Evolutionary conservation across 1,140 invertebrate genomes (phyloP).

Genomic region (Leptinotarsa texana): DNA sequence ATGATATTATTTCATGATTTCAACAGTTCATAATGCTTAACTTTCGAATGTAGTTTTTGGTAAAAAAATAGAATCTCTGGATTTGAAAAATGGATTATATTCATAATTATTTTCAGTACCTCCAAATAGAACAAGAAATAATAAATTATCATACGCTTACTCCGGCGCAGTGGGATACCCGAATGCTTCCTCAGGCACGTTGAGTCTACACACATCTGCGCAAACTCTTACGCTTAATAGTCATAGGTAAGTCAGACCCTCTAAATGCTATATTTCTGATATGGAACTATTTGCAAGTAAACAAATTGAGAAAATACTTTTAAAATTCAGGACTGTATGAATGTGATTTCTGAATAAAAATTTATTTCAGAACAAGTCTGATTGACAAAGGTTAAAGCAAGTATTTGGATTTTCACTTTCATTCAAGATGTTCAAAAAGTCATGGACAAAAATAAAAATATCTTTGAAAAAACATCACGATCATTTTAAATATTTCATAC

Average conservation of each 20-base stretch:
- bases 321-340: not conserved
- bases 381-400: not conserved
- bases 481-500: too few species aligned
- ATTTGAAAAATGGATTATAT: not conserved
- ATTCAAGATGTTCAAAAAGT: not conserved
- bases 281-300: not conserved
- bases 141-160: conserved; percentile 49
- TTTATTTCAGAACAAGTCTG: too few species aligned
- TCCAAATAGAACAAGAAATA: conserved; percentile 39
- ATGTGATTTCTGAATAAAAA: too few species aligned
- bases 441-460: not conserved
- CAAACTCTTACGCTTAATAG: conserved; percentile 54
- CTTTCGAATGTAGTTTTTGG: too few species aligned
- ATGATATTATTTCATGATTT: too few species aligned
- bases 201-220: conserved; percentile 49
- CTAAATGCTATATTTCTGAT: not conserved
- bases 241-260: conserved; percentile 49
- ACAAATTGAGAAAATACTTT: not conserved
- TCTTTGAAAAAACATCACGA: not conserved
- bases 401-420: not conserved
- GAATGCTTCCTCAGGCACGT: conserved; percentile 42
- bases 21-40: too few species aligned
- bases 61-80: too few species aligned
- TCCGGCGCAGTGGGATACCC: conserved; percentile 40
- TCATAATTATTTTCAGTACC: conserved; percentile 32